A percentile compares a stretch with the other conserved stretches of the same genome.
phyloP scores from a whole-genome alignment of 1,140 invertebrate genomes.

The Xylocopa sonorina region DNA sequence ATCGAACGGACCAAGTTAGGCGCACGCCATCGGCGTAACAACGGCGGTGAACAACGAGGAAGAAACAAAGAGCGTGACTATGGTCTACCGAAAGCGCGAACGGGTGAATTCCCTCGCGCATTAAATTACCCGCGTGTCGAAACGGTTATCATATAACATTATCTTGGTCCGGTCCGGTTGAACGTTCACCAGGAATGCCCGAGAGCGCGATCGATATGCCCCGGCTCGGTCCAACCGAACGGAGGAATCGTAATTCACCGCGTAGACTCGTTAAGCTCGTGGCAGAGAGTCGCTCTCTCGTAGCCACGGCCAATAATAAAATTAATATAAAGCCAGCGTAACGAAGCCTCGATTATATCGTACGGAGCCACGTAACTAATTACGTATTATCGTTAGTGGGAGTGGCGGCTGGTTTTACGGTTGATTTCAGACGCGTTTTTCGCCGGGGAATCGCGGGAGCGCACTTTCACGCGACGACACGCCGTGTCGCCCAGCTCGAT shows the following conservation, averaged over 20 bases:
- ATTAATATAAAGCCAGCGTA: slow-evolving; percentile 17
- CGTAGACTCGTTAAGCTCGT: neutral
- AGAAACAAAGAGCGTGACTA: slow-evolving; percentile 12
- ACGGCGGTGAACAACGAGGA: neutral
- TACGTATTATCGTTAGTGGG: neutral
- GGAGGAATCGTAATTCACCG: neutral
- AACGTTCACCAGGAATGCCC: neutral
- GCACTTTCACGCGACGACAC: too few relatives aligned
- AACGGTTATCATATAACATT: slow-evolving; percentile 6
- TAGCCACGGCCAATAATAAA: neutral
- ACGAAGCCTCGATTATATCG: neutral
- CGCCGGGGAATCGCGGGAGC: neutral
- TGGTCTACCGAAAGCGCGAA: neutral
- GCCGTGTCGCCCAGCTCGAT: neutral
- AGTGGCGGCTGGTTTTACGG: neutral
- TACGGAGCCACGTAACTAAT: neutral
- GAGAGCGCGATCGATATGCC: neutral
- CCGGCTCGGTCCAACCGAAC: neutral
- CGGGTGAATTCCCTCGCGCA: neutral
- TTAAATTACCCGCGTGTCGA: slow-evolving; percentile 17
- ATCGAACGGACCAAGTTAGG: slow-evolving; percentile 20
- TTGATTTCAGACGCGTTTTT: neutral
- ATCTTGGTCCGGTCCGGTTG: neutral
- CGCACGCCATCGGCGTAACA: neutral
- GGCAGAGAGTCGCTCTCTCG: neutral